Percentiles rank a stretch among this genome's conserved stretches.
Evolutionary conservation across 2,797 vertebrate genomes (phyloP).

Genomic region (Anableps anableps): DNA sequence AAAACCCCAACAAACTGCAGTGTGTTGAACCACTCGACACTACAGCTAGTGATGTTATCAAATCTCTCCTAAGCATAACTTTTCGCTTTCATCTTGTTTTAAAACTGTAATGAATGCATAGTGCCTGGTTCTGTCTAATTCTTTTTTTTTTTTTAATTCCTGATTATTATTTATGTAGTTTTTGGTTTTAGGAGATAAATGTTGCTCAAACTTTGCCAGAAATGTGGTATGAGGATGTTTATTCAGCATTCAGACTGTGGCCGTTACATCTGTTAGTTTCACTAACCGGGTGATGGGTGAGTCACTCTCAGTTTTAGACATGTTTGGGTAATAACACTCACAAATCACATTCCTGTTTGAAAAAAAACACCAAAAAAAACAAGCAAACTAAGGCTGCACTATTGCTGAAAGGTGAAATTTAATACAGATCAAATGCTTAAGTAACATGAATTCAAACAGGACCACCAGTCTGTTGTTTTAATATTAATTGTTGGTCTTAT

Average conservation of each 20-base stretch:
- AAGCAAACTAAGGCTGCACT: slow-evolving; percentile 38
- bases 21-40: slow-evolving; percentile 19
- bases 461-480: not conserved
- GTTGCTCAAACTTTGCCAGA: slow-evolving; percentile 9
- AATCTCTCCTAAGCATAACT: not conserved
- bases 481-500: slow-evolving; percentile 2
- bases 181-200: slow-evolving; percentile 38
- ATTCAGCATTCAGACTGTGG: not conserved
- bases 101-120: slow-evolving; percentile 21
- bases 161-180: slow-evolving; percentile 50
- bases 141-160: slow-evolving; percentile 9
- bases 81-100: not conserved
- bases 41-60: slow-evolving; percentile 2
- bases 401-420: not conserved
- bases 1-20: not conserved
- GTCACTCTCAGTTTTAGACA: not conserved
- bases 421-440: not conserved
- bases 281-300: not conserved
- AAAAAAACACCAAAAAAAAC: slow-evolving; percentile 2
- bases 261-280: slow-evolving; percentile 14
- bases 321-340: slow-evolving; percentile 2
- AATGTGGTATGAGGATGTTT: not conserved
- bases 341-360: not conserved
- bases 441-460: not conserved
- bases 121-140: slow-evolving; percentile 41